Conservation (phyloP, 2,113 vertebrate species). For the Varanus komodoensis region DNA sequence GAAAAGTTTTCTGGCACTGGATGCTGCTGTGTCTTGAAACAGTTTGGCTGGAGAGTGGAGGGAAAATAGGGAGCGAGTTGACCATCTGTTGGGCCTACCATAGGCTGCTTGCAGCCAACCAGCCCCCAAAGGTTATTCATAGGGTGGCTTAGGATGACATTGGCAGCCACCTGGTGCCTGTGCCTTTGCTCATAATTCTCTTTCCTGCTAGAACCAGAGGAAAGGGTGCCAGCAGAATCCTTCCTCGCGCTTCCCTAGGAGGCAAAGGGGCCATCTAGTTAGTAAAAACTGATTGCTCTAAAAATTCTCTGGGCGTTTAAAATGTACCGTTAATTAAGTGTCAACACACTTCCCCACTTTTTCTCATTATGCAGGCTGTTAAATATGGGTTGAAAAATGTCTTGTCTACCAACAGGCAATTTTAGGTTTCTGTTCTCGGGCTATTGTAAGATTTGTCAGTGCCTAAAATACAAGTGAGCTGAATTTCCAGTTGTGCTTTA, state of each 20-base stretch:
- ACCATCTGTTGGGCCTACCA: too few species aligned
- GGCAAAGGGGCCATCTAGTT: neutral
- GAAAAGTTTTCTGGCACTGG: too few species aligned
- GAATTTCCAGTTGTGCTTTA: neutral
- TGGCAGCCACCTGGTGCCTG: neutral
- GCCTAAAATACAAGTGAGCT: neutral
- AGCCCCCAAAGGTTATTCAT: too few species aligned
- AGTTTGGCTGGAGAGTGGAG: too few species aligned
- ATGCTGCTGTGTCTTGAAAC: too few species aligned
- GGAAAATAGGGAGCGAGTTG: too few species aligned
- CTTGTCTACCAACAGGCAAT: slow-evolving; percentile 13
- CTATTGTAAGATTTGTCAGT: fast-evolving
- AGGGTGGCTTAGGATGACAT: too few species aligned
- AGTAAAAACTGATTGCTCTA: neutral
- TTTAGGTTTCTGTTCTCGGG: neutral
- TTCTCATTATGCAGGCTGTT: neutral
- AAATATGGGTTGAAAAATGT: slow-evolving; percentile 29
- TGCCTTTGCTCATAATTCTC: neutral
- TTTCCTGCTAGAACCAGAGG: neutral
- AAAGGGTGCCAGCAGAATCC: too few species aligned
- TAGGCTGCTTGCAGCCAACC: too few species aligned
- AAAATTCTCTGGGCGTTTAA: slow-evolving; percentile 24
- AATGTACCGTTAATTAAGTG: slow-evolving; percentile 29
- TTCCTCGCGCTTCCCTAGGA: neutral
- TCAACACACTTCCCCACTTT: neutral